phyloP scores from a whole-genome alignment of 2,797 vertebrate genomes.

The Coracias cyanogaster region DNA sequence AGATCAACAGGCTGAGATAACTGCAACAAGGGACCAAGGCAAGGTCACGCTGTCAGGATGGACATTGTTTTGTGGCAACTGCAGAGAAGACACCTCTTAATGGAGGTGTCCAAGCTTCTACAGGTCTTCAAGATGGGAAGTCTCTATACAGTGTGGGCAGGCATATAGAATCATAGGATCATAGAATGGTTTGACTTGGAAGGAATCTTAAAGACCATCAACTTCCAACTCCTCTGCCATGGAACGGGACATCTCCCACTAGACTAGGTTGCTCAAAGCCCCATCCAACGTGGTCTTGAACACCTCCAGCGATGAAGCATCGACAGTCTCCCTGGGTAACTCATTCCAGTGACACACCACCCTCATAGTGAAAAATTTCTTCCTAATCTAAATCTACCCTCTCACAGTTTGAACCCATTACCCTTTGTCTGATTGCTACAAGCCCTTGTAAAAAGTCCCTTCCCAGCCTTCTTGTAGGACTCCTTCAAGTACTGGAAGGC shows the following conservation, averaged over 20 bases:
- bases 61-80: background rate
- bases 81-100: background rate
- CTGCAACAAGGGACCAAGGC: background rate
- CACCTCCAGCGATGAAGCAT: background rate
- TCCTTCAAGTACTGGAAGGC: background rate
- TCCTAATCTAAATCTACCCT: background rate
- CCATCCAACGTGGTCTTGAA: background rate
- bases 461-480: background rate
- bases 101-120: background rate
- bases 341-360: background rate
- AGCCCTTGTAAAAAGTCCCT: too few species aligned
- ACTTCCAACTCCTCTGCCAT: too few species aligned
- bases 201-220: background rate
- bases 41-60: background rate
- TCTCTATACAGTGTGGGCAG: background rate
- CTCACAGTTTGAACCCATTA: background rate
- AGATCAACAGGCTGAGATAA: background rate
- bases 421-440: background rate
- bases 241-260: background rate
- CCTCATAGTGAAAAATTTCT: background rate
- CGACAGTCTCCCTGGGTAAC: background rate
- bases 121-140: background rate
- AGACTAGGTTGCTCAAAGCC: background rate
- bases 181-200: background rate
- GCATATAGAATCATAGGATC: background rate